A percentile compares a stretch with the other conserved stretches of the same genome.
These are phyloP conservation scores for Myotis myotis DNA, from an alignment of 2,797 vertebrate genomes.

Conservation along the genomic window DNA sequence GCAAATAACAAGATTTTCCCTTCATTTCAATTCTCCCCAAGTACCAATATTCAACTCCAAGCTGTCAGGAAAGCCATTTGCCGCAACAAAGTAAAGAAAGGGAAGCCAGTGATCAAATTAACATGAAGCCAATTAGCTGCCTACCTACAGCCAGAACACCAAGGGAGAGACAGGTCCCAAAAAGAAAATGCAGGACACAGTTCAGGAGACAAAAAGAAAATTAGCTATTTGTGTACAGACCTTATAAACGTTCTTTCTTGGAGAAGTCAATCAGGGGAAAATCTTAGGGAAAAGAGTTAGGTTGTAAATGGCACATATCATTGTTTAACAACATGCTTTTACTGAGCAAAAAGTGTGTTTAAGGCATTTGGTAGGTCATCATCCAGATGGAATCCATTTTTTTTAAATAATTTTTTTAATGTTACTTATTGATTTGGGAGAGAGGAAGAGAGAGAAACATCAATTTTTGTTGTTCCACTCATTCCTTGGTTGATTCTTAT, in stretches of 20 bases:
- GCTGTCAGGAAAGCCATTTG: not conserved
- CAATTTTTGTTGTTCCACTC: too few species aligned
- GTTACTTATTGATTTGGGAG: too few species aligned
- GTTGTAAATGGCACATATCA: not conserved
- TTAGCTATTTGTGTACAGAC: not conserved
- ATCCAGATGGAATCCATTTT: not conserved
- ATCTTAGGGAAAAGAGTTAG: conserved; percentile 20
- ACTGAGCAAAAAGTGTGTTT: not conserved
- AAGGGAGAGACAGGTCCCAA: not conserved
- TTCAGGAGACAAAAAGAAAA: not conserved
- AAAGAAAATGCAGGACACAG: not conserved
- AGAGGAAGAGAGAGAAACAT: too few species aligned
- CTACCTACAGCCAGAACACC: not conserved
- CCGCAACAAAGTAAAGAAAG: conserved; percentile 23
- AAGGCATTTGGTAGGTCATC: not conserved
- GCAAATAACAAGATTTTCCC: not conserved
- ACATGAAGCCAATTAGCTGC: not conserved
- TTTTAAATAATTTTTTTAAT: not conserved
- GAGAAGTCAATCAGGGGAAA: not conserved
- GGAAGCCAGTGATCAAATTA: not conserved
- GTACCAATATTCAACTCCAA: not conserved
- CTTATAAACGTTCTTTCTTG: not conserved
- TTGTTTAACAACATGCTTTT: not conserved
- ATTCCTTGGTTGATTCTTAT: too few species aligned
- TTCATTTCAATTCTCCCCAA: conserved; percentile 43